phyloP scores from a whole-genome alignment of 1,140 invertebrate species.

The Dreissena rostriformis region DNA sequence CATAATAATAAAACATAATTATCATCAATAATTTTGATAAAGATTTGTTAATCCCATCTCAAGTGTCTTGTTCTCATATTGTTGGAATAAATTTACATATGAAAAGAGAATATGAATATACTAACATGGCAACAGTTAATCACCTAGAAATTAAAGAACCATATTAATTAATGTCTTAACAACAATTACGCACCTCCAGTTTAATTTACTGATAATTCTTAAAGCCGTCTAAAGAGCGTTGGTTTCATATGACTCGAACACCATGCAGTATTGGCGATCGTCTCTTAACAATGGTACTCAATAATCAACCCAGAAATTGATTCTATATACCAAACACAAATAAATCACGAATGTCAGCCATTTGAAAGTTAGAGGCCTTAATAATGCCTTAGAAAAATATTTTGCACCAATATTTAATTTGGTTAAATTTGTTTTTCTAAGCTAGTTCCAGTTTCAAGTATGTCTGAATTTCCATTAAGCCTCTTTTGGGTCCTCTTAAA shows the following conservation, averaged over 20 bases:
- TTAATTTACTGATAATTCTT: too few species aligned
- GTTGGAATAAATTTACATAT: too few species aligned
- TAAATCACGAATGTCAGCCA: slow-evolving; percentile 37
- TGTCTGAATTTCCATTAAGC: slow-evolving; percentile 8
- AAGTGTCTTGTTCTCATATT: too few species aligned
- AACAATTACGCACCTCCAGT: too few species aligned
- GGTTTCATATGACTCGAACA: background rate
- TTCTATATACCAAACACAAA: slow-evolving; percentile 22
- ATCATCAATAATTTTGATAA: too few species aligned
- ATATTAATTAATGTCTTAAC: too few species aligned
- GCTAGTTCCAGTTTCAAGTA: slow-evolving; percentile 28
- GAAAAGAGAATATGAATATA: too few species aligned
- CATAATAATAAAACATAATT: too few species aligned
- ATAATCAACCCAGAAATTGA: background rate
- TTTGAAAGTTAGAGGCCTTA: slow-evolving; percentile 8
- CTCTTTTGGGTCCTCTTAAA: background rate
- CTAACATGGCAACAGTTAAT: too few species aligned
- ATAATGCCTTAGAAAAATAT: slow-evolving; percentile 47
- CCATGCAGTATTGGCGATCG: background rate
- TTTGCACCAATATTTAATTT: slow-evolving; percentile 41
- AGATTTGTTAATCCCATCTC: too few species aligned
- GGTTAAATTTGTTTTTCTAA: background rate
- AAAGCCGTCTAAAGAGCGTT: too few species aligned
- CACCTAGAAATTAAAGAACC: too few species aligned
- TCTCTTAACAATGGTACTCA: background rate